These are phyloP conservation scores for Catamblyrhynchus diadema DNA, from an alignment of 2,797 vertebrate species.

Conservation along the genomic window DNA sequence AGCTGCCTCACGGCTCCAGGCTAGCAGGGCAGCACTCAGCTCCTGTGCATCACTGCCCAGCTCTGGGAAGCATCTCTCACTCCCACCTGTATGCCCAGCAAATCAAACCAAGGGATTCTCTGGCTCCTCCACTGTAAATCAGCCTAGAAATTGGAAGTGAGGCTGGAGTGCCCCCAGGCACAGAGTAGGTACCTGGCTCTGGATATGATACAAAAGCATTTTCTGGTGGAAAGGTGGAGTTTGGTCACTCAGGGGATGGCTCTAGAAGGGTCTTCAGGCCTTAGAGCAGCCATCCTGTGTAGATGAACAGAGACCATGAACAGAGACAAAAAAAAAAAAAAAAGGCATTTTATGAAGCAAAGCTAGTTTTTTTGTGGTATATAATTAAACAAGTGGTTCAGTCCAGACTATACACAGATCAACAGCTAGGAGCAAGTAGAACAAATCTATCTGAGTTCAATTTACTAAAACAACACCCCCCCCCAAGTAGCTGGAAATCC, in stretches of 20 bases:
- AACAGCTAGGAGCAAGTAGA: not conserved
- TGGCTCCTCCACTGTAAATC: not conserved
- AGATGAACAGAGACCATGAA: not conserved
- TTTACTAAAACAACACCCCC: constrained; percentile 9
- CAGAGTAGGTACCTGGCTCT: not conserved
- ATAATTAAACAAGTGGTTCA: not conserved
- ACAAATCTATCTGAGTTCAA: not conserved
- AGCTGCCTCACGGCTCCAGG: not conserved
- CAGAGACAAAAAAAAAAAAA: too few relatives aligned
- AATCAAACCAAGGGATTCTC: not conserved
- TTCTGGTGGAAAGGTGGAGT: not conserved
- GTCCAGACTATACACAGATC: not conserved
- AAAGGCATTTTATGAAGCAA: not conserved
- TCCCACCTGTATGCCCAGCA: not conserved
- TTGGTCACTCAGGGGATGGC: not conserved
- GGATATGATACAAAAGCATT: not conserved
- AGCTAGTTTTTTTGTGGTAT: not conserved
- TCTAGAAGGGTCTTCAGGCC: not conserved
- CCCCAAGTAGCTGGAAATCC: constrained; percentile 28
- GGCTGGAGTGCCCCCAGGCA: not conserved
- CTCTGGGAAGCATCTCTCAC: not conserved
- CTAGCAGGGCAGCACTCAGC: not conserved
- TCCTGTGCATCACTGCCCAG: not conserved
- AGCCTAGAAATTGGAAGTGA: not conserved
- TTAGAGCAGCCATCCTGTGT: not conserved